These are phyloP conservation scores for Lota lota DNA, from an alignment of 2,113 vertebrate species.

Conservation along the genomic window DNA sequence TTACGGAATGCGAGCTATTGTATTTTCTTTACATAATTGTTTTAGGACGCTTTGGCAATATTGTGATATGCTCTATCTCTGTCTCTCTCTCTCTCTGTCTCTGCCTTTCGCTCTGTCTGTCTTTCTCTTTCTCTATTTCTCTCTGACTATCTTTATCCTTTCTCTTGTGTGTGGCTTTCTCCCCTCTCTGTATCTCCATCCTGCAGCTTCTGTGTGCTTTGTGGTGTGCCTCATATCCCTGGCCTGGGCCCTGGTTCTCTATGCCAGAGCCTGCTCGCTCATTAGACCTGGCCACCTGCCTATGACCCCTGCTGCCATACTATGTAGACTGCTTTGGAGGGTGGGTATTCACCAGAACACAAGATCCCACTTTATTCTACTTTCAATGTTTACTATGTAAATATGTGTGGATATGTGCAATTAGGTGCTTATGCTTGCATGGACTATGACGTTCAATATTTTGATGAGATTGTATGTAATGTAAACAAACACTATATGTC, in stretches of 20 bases:
- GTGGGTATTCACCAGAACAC: slow-evolving; percentile 57
- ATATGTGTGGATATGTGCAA: background rate
- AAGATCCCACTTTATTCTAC: background rate
- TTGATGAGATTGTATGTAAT: background rate
- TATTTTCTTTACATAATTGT: too few relatives aligned
- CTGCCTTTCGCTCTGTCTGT: background rate
- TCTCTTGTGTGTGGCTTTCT: background rate
- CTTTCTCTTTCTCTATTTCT: background rate
- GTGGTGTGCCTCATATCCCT: slow-evolving; percentile 77
- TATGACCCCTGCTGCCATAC: slow-evolving; percentile 65
- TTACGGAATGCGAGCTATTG: too few relatives aligned
- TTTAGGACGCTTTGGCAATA: too few relatives aligned
- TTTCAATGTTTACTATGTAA: background rate
- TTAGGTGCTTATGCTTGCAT: background rate
- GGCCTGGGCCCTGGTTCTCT: slow-evolving; percentile 82
- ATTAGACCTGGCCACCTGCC: slow-evolving; percentile 73
- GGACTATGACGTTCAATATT: background rate
- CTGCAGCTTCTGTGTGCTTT: slow-evolving; percentile 71
- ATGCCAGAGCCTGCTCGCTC: slow-evolving; percentile 64
- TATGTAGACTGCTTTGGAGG: slow-evolving; percentile 86
- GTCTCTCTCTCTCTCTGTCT: background rate
- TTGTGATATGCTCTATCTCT: too few relatives aligned
- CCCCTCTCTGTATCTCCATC: background rate
- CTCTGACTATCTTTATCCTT: background rate
- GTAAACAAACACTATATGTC: background rate